Evolutionary conservation across 2,888 invertebrate species (phyloP).

Genomic region (Latrodectus elegans): DNA sequence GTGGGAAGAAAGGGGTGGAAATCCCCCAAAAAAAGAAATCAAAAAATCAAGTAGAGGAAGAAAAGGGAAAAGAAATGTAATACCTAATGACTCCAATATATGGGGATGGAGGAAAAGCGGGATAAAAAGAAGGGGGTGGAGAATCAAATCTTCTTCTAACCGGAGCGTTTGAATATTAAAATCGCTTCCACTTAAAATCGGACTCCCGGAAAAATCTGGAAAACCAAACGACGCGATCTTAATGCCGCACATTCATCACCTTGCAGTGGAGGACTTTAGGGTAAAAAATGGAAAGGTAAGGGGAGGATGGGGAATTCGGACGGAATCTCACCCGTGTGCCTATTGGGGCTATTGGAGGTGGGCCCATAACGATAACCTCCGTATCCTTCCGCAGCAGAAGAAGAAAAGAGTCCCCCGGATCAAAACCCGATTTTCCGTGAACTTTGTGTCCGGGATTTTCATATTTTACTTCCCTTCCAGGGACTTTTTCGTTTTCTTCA

Average conservation of each 20-base stretch:
- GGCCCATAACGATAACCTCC: constrained; percentile 62
- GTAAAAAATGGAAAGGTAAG: background rate
- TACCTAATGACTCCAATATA: constrained; percentile 68
- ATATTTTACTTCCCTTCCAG: constrained; percentile 58
- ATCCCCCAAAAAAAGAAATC: background rate
- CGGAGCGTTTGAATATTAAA: constrained; percentile 66
- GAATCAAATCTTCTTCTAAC: constrained; percentile 58
- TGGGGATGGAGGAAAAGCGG: constrained; percentile 31
- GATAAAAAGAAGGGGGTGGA: constrained; percentile 18
- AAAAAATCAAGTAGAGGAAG: background rate
- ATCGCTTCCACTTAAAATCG: constrained; percentile 68
- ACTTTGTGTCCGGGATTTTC: constrained; percentile 64
- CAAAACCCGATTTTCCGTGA: constrained; percentile 68
- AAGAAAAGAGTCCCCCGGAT: constrained; percentile 59
- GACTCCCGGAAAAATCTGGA: constrained; percentile 59
- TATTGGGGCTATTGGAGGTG: constrained; percentile 19
- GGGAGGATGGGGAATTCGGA: constrained; percentile 32
- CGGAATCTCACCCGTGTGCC: constrained; percentile 44
- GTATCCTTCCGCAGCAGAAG: constrained; percentile 47
- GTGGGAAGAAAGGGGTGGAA: constrained; percentile 10
- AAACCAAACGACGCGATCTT: constrained; percentile 65
- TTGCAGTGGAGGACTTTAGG: constrained; percentile 34
- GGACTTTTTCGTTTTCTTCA: constrained; percentile 57
- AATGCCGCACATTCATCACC: constrained; percentile 67
- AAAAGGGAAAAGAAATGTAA: constrained; percentile 58